Conservation (phyloP, 2,797 vertebrate species). For the Cirrhinus molitorella region DNA sequence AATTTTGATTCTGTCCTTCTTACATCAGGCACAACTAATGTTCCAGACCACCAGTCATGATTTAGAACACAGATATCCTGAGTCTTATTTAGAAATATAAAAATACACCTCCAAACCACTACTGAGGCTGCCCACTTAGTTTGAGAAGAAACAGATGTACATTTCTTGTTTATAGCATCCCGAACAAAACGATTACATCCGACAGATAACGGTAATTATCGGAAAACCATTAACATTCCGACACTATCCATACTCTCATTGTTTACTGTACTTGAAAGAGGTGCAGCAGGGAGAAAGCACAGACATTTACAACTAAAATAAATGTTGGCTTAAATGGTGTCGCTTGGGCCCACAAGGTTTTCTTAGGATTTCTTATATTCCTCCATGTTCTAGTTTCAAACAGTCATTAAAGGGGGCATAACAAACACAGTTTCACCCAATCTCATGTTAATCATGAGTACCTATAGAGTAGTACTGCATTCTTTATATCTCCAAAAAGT, state of each 20-base stretch:
- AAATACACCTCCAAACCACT: constrained; percentile 61
- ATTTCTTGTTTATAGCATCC: constrained; percentile 72
- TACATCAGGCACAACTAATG: constrained; percentile 44
- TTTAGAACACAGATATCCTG: constrained; percentile 69
- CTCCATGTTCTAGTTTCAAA: not conserved
- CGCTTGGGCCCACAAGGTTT: constrained; percentile 61
- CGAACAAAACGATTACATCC: constrained; percentile 73
- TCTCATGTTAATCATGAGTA: too few species aligned
- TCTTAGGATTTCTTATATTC: constrained; percentile 51
- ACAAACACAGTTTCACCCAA: too few species aligned
- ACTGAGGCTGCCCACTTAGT: constrained; percentile 58
- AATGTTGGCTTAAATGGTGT: constrained; percentile 69
- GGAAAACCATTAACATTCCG: constrained; percentile 79
- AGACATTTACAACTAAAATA: constrained; percentile 62
- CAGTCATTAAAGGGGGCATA: too few species aligned
- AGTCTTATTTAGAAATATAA: constrained; percentile 63
- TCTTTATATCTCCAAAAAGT: too few species aligned
- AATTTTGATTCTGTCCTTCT: not conserved
- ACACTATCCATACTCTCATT: constrained; percentile 73
- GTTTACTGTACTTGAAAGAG: constrained; percentile 49
- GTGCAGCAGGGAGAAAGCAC: constrained; percentile 61
- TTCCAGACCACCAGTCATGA: constrained; percentile 65
- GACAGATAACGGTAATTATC: constrained; percentile 80
- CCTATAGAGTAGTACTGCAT: too few species aligned
- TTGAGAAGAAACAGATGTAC: constrained; percentile 76